Base-by-base conservation (phyloP, 1,140 invertebrate genomes). In the Ostrea denselamellosa region DNA sequence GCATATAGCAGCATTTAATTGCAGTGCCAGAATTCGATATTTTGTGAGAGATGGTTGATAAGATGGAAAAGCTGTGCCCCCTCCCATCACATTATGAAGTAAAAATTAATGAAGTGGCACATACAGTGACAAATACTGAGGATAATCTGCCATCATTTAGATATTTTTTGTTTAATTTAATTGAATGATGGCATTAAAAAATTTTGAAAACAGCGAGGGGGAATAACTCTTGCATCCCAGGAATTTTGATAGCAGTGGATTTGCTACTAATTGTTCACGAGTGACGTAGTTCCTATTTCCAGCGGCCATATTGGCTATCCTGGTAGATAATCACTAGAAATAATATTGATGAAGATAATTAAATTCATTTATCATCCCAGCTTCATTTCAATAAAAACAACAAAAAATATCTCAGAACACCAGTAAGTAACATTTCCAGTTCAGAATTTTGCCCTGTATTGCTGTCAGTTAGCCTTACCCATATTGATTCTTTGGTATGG, bases 81-180 rank as follows among this genome's bases (percentile, higher is more conserved):
- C 83, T 85, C 83, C 83, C 83, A 85, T 34, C 25, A 19, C n/a
- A 77, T 88, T 88, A 88, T 82, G 84, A 88, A 84, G 85, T 84
- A 88, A 88, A 88, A 85, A 88, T 88, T 88, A 88, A 88, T 88
- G 87, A 84, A 82, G 68, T 88, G 87, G 65, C 83, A 85, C n/a
- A 19, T 58, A 25, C 25, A 77, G 22, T 77, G 68, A 77, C 68
- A 77, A 77, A 77, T 77, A 77, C 28, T 9, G 68, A 28, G 14
- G 56, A 25, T 34, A 77, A 77, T 77, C 28, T 77, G 28, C 56
- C 68, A 77, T 44, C 5, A 17, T 77, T 77, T 28, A 14, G 8
- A 12, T 14, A 34, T 77, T 28, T 62, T n/a, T 77, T 77, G 68
- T 25, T 77, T 12, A 77, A 77, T 77, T 77, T 28, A 77, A 77